These are phyloP conservation scores for Agrochola macilenta DNA, from an alignment of 2,888 invertebrate genomes.

Conservation along the genomic window DNA sequence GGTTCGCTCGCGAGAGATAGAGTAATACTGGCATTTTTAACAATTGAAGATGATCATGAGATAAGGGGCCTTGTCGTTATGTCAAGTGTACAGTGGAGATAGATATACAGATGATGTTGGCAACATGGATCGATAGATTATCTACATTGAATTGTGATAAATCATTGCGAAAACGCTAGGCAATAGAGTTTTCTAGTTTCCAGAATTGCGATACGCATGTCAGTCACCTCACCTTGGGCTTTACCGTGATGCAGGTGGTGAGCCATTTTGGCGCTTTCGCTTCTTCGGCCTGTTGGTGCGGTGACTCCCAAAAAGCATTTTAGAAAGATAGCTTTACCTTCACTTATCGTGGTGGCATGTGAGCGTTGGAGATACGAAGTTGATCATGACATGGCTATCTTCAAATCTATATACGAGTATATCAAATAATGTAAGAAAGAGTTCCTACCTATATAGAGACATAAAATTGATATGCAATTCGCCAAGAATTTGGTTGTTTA, in stretches of 20 bases:
- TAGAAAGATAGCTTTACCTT: background rate
- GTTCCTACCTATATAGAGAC: background rate
- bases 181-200: background rate
- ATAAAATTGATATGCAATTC: background rate
- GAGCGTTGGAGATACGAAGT: background rate
- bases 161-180: constrained; percentile 24
- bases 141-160: constrained; percentile 17
- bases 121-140: constrained; percentile 14
- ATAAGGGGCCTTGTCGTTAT: constrained; percentile 36
- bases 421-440: background rate
- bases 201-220: background rate
- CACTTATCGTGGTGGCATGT: background rate
- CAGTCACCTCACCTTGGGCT: background rate
- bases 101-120: constrained; percentile 36
- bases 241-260: background rate
- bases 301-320: background rate
- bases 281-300: background rate
- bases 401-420: background rate
- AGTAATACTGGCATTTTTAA: background rate
- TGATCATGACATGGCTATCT: background rate
- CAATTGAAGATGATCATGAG: constrained; percentile 10
- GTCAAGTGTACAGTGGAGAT: constrained; percentile 37
- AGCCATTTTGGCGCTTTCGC: background rate
- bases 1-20: background rate
- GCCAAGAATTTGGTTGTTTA: background rate